A percentile compares a stretch with the other conserved stretches of the same genome.
These are phyloP conservation scores for Sycophila sp. DNA, from an alignment of 1,140 invertebrate genomes.

Conservation along the genomic window DNA sequence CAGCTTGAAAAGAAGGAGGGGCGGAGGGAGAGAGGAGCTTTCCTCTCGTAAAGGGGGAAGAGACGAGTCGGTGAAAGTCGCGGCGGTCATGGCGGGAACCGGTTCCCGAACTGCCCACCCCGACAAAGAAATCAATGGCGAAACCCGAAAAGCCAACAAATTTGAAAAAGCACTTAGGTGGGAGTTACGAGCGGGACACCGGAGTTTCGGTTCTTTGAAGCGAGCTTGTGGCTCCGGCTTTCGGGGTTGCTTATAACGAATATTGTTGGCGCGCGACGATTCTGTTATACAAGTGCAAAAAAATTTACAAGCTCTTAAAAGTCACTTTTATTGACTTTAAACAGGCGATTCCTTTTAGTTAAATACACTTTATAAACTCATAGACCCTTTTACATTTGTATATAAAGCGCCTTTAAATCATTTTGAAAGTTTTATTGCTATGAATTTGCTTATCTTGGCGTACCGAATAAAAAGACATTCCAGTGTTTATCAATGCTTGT, in stretches of 20 bases:
- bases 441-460: too few species aligned
- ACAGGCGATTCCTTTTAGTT: neutral
- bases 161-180: slow-evolving; percentile 9
- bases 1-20: too few species aligned
- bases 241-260: neutral
- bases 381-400: too few species aligned
- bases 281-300: neutral
- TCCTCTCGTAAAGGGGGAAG: neutral
- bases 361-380: neutral
- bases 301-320: neutral
- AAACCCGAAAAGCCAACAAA: slow-evolving; percentile 21
- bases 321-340: neutral
- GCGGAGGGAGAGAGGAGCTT: slow-evolving; percentile 5
- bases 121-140: slow-evolving; percentile 1
- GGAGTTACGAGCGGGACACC: slow-evolving; percentile 2
- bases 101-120: neutral
- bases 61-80: neutral
- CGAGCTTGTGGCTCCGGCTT: neutral
- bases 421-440: too few species aligned
- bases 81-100: neutral
- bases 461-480: too few species aligned
- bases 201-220: neutral
- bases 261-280: slow-evolving; percentile 1
- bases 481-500: too few species aligned
- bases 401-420: too few species aligned